These are phyloP conservation scores for Xiphophorus couchianus DNA, from an alignment of 2,113 vertebrate genomes.

Conservation along the genomic window DNA sequence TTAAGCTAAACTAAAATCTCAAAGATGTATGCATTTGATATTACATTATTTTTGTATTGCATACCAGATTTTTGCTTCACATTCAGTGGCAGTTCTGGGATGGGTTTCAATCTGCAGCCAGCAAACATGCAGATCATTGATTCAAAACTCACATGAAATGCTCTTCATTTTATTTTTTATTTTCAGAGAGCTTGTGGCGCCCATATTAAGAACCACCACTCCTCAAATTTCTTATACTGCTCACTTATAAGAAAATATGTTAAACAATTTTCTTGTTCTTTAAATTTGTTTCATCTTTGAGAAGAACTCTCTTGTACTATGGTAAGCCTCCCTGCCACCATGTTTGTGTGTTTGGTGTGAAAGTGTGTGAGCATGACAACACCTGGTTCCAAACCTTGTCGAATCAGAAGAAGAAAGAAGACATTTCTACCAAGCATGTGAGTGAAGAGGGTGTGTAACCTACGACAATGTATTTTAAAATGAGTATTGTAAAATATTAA, in stretches of 20 bases:
- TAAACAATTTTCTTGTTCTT: too few relatives aligned
- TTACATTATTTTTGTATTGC: neutral
- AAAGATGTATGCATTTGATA: neutral
- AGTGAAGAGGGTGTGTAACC: conserved; percentile 67
- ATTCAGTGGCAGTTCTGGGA: too few relatives aligned
- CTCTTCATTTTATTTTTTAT: neutral
- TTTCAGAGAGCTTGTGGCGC: neutral
- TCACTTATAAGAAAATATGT: neutral
- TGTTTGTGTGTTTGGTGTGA: conserved; percentile 24
- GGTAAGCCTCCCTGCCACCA: conserved; percentile 19
- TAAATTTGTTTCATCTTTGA: neutral
- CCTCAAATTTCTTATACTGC: neutral
- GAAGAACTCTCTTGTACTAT: conserved; percentile 16
- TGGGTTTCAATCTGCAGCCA: too few relatives aligned
- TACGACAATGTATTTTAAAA: conserved; percentile 65
- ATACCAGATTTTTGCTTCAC: neutral
- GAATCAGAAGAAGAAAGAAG: conserved; percentile 23
- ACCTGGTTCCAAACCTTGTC: conserved; percentile 20
- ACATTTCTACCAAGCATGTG: conserved; percentile 50
- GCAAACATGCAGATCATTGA: neutral
- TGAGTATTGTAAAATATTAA: conserved; percentile 79
- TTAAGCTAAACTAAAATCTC: neutral
- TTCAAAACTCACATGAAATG: neutral
- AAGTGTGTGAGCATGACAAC: conserved; percentile 7
- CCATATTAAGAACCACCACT: neutral